Base-by-base conservation (phyloP, 2,888 invertebrate genomes). In the Rhagium mordax region DNA sequence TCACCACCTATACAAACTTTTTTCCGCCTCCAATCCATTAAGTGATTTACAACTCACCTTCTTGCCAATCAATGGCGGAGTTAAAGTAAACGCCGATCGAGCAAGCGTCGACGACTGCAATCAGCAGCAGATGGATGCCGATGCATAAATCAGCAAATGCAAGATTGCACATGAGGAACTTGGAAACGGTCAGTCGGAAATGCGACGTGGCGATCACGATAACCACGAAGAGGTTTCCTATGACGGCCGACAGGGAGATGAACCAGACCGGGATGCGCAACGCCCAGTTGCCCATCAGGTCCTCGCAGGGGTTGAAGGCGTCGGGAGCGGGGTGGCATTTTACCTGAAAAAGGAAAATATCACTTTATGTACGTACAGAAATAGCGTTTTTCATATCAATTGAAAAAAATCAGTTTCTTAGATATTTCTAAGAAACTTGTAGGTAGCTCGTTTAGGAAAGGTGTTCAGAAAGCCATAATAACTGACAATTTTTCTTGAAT, bases 21-120 rank as follows among this genome's bases (percentile, higher is more conserved):
- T n/a, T n/a, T n/a, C n/a, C n/a, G n/a, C n/a, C n/a, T n/a, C n/a
- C n/a, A n/a, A n/a, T n/a, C n/a, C n/a, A n/a, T n/a, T n/a, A n/a
- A n/a, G n/a, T n/a, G n/a, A n/a, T n/a, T n/a, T n/a, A n/a, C n/a
- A n/a, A n/a, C 75, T 83, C 80, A 89, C 89, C 91, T 81, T 90
- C 89, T 86, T 93, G 93, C 93, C 93, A 93, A 81, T 90, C 90
- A 53, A 93, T 92, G 33, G 93, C 93, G 80, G 91, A 90, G 83
- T 92, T 92, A 85, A 92, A 92, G 84, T 93, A 93, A 62, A 89
- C 89, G 7, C 93, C 92, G 33, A 92, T 88, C 2, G 92, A 92
- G 48, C 90, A 89, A 0, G 91, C 89, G 82, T 93, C 93, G 55
- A 91, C 90, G 13, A 91, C 88, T 0, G 93, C 92, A 74, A 93